Evolutionary conservation across 2,113 vertebrate species (phyloP), one percentile per base, ranked within the genome.

Genomic region (Psilopogon haemacephalus): DNA sequence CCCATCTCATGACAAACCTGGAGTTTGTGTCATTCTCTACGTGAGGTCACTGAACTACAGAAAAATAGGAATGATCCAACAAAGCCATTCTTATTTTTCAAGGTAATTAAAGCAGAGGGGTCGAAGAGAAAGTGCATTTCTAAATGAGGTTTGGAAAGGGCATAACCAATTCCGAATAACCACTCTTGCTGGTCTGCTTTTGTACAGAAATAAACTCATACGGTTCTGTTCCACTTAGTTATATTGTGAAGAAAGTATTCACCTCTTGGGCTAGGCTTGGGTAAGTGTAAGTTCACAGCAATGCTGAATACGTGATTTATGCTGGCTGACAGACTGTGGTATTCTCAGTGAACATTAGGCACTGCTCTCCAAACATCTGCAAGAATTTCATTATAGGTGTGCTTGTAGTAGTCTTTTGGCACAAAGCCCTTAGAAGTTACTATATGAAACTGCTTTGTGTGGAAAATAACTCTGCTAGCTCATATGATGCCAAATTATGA

Each of bases 271-370:
- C 42, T 71, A 32, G 48, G 14, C 35, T 50, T 48, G 26, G 48
- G 26, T 64, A 16, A 48, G 0, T 0, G 33, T 65, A 69, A 33
- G n/a, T 32, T 32, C 38, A 24, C 8, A 60, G 55, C 16, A 26
- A 18, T n/a, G n/a, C 2, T 40, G 28, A 56, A 79, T 38, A 11
- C 40, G 32, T 38, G 59, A 11, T 73, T 93, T 76, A 3, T 33
- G 20, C 40, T 65, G 78, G 8, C 11, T 71, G 54, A 56, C 60
- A 78, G 70, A 69, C 20, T 37, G 28, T 0, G 1, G 32, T 42
- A 18, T 70, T 75, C 67, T 75, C 28, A 56, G 1, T 16, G 33
- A 50, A 69, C 1, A 0, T 44, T 62, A 65, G n/a, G 6, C 0
- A 1, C 33, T 75, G 9, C 62, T 69, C 14, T 89, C 79, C 76